Base-by-base conservation (phyloP, 2,888 invertebrate species). In the Andrena trimmerana region DNA sequence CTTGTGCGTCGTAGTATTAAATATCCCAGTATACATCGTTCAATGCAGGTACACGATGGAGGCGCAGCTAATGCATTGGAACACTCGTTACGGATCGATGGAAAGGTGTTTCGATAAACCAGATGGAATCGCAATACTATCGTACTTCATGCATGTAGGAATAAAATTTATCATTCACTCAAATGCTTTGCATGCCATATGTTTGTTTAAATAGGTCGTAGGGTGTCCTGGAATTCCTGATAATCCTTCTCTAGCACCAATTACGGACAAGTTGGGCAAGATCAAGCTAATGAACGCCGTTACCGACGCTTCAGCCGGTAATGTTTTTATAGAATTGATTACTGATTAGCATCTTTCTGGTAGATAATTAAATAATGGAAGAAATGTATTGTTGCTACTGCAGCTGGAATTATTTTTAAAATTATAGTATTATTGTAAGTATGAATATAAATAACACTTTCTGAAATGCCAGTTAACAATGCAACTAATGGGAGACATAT, bases 1-100 rank as follows among this genome's bases (percentile, higher is more conserved):
- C 5, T 13, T 4, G 7, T 8, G 16, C 10, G 20, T 31, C 13
- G 16, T 16, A 10, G 10, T n/a, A 29, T 27, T 16, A 5, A 8
- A 13, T 16, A 57, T 42, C 10, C 59, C 57, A 52, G 16, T 36
- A 16, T 20, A 33, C 62, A 29, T 16, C 20, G 6, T 27, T 36
- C 1, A 20, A 7, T 13, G 4, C 57, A 93, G 93, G 91, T 93
- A 88, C 76, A 91, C 93, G 0, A 91, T 93, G 92, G 93, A 93
- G 74, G 91, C 92, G 0, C 93, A 93, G 54, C 70, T 87, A n/a
- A 88, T 91, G 48, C 93, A 93, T 78, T 91, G 91, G 90, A 93
- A 93, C 76, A 89, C 87, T 70, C 91, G 90, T 68, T 93, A 92
- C 65, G 80, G 76, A 16, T 81, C 85, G 1, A 85, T 90, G 29